These are phyloP conservation scores for Apogon talboti DNA, from an alignment of 2,797 vertebrate species.

Conservation along the genomic window DNA sequence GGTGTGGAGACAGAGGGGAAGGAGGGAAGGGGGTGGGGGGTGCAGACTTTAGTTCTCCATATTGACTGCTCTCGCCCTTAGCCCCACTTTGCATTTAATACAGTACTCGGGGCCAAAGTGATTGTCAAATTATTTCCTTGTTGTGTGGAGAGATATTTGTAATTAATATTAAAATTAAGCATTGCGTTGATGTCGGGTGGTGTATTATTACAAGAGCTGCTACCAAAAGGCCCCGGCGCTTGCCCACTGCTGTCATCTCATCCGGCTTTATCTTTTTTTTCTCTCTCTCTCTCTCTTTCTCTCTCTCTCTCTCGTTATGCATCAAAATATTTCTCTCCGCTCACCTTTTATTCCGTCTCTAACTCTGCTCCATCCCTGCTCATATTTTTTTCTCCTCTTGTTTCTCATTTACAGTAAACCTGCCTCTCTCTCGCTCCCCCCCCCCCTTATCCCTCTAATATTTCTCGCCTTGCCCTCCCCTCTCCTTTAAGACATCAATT, in stretches of 20 bases:
- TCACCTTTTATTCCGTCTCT: slow-evolving; percentile 50
- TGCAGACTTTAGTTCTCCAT: slow-evolving; percentile 82
- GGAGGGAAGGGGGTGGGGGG: slow-evolving; percentile 16
- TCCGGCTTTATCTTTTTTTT: slow-evolving; percentile 34
- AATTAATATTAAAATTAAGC: slow-evolving; percentile 89
- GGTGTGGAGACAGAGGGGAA: not conserved
- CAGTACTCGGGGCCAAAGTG: slow-evolving; percentile 86
- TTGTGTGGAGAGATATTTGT: slow-evolving; percentile 86
- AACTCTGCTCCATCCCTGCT: slow-evolving; percentile 19
- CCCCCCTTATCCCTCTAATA: slow-evolving; percentile 45
- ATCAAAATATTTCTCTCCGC: slow-evolving; percentile 53
- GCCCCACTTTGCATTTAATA: slow-evolving; percentile 88
- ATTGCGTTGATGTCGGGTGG: slow-evolving; percentile 77
- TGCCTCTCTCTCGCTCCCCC: slow-evolving; percentile 22
- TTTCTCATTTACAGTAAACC: slow-evolving; percentile 47
- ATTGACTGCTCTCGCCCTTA: slow-evolving; percentile 86
- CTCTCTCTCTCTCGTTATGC: slow-evolving; percentile 26
- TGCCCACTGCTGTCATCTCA: slow-evolving; percentile 54
- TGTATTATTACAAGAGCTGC: slow-evolving; percentile 82
- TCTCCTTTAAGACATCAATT: slow-evolving; percentile 78
- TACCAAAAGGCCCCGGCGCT: slow-evolving; percentile 69
- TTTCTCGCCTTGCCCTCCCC: slow-evolving; percentile 52
- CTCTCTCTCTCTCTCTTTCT: slow-evolving; percentile 13
- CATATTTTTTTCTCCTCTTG: slow-evolving; percentile 23
- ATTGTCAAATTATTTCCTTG: slow-evolving; percentile 87